phyloP scores from a whole-genome alignment of 2,888 invertebrate species.

The Caenorhabditis doughertyi region DNA sequence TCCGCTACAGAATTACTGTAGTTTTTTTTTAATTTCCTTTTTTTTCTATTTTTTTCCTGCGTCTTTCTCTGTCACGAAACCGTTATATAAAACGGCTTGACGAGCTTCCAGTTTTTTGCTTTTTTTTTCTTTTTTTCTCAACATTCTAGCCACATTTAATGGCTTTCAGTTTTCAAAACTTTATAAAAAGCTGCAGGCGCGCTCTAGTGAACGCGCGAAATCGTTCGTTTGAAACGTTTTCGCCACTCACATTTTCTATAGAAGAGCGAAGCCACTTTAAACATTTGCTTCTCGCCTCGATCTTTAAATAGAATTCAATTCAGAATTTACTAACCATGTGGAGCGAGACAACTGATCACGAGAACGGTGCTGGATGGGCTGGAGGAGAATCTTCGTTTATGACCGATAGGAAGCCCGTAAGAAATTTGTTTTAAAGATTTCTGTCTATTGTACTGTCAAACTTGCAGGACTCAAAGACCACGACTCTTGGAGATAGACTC shows the following conservation, averaged over 20 bases:
- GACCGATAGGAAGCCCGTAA: conserved; percentile 47
- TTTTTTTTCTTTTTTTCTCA: not conserved
- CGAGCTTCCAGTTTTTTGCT: too few species aligned
- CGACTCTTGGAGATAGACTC: conserved; percentile 45
- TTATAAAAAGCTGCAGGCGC: conserved; percentile 1
- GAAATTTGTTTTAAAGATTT: not conserved
- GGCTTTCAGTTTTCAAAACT: too few species aligned
- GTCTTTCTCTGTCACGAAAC: too few species aligned
- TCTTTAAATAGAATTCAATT: not conserved
- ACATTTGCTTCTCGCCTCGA: too few species aligned
- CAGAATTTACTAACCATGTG: conserved; percentile 55
- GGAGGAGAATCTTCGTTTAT: conserved; percentile 53
- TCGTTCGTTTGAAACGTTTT: not conserved
- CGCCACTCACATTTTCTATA: too few species aligned
- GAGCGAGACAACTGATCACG: conserved; percentile 41
- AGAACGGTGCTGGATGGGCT: conserved; percentile 52
- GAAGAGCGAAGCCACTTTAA: too few species aligned
- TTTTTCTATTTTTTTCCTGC: not conserved
- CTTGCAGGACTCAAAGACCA: conserved; percentile 36
- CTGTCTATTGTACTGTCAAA: not conserved
- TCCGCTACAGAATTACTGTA: conserved; percentile 10
- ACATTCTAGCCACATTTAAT: too few species aligned
- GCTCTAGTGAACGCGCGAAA: conserved; percentile 53
- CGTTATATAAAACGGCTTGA: too few species aligned
- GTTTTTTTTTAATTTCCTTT: not conserved